These are phyloP conservation scores for Microcebus ravelobensis DNA, from an alignment of 2,113 vertebrate species.

Conservation along the genomic window DNA sequence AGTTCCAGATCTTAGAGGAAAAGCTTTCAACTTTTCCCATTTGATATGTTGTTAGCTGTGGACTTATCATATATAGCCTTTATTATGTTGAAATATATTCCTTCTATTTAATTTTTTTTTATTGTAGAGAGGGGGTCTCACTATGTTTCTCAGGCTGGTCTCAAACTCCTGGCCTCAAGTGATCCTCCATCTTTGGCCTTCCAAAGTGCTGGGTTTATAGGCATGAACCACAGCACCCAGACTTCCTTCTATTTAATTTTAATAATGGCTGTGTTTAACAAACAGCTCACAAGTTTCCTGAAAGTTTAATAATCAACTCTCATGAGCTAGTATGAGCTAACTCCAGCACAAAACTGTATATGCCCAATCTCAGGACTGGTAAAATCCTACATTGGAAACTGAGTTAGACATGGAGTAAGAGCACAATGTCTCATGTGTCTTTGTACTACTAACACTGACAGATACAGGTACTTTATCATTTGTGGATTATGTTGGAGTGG, in stretches of 20 bases:
- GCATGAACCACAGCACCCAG: too few species aligned
- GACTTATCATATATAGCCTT: neutral
- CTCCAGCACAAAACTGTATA: accelerated
- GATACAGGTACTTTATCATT: neutral
- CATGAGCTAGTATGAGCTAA: neutral
- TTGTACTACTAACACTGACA: neutral
- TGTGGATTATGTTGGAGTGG: neutral
- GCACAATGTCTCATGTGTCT: neutral
- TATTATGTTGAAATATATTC: neutral
- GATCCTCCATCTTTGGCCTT: too few species aligned
- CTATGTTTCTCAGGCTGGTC: too few species aligned
- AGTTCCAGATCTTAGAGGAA: neutral
- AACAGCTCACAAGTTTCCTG: neutral
- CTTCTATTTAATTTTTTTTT: neutral
- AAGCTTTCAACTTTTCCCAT: neutral
- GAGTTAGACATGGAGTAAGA: neutral
- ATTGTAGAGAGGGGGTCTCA: too few species aligned
- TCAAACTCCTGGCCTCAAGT: too few species aligned
- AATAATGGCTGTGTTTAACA: neutral
- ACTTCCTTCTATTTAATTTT: neutral
- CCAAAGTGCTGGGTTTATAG: too few species aligned
- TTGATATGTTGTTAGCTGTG: neutral
- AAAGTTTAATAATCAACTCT: neutral
- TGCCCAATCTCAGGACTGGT: neutral
- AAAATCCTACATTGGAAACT: neutral